Conservation (phyloP, 2,797 vertebrate species). For the Enteromius mattozi region DNA sequence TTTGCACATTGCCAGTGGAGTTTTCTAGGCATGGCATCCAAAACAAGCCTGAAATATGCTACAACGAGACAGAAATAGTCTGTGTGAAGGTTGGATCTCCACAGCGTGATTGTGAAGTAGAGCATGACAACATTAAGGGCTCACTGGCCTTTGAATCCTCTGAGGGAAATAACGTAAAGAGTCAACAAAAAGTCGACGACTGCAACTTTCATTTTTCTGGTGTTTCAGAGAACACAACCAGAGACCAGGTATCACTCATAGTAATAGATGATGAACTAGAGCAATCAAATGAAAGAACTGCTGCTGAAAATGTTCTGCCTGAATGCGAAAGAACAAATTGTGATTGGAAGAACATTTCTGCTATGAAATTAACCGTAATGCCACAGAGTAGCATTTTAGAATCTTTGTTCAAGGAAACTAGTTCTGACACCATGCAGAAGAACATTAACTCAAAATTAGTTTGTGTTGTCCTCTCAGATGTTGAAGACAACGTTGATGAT, state of each 20-base stretch:
- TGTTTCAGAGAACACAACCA: slow-evolving; percentile 6
- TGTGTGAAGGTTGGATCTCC: slow-evolving; percentile 24
- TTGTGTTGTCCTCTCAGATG: slow-evolving; percentile 48
- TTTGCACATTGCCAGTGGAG: slow-evolving; percentile 10
- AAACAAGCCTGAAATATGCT: background rate
- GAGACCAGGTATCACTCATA: background rate
- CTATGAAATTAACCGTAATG: background rate
- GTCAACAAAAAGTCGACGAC: slow-evolving; percentile 8
- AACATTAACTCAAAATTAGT: background rate
- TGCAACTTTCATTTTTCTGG: background rate
- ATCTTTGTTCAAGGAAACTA: slow-evolving; percentile 6
- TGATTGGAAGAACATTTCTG: background rate
- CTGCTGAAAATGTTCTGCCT: slow-evolving; percentile 8
- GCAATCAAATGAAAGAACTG: background rate
- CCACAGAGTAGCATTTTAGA: slow-evolving; percentile 3
- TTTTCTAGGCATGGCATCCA: background rate
- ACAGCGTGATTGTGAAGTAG: slow-evolving; percentile 4
- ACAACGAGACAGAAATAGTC: slow-evolving; percentile 18
- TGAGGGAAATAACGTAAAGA: slow-evolving; percentile 2
- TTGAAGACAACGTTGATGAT: slow-evolving; percentile 14
- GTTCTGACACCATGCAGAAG: slow-evolving; percentile 28
- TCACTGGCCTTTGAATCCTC: background rate
- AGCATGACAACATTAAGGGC: background rate
- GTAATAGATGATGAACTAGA: slow-evolving; percentile 33
- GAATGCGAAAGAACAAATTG: background rate